Base-by-base conservation (phyloP, 2,797 vertebrate species). In the Tauraco hartlaubi region DNA sequence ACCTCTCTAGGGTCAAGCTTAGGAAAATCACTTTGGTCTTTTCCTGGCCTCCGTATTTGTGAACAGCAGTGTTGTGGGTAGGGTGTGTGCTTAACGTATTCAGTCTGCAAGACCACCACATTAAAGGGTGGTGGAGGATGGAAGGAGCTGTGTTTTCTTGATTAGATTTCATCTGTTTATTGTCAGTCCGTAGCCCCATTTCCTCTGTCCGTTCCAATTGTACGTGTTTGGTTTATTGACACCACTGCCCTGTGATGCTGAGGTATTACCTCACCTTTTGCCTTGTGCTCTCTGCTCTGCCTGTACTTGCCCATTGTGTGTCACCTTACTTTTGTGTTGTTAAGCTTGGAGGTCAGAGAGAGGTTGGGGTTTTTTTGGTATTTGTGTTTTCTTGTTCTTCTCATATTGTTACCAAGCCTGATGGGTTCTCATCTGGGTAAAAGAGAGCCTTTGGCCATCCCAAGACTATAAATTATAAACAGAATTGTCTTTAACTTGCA, bases 401-500 rank as follows among this genome's bases (percentile, higher is more conserved):
- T 54, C 3, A 1, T 48, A 19, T 48, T 69, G 43, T 90, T 92
- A 18, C 61, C 13, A 58, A 68, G 39, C 82, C n/a, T 75, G 49
- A 26, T 55, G 58, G 11, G 9, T 43, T 90, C 85, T 80, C 49
- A 56, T 75, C 46, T 52, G 28, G 37, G 15, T 55, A 29, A 55
- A n/a, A 69, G 62, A 84, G 44, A 12, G 55, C 71, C 41, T 77
- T 93, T 87, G 85, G 77, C 90, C 49, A 58, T 92, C 29, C 29
- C 29, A 25, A 6, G 51, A 28, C 67, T 76, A 9, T 77, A 96
- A 93, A 91, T 88, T 73, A 75, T 35, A 17, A 86, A 26, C 58
- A 72, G 84, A 92, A 84, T 73, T 81, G 66, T 81, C 67, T 92
- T 84, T 35, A 73, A 79, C 73, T 86, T 79, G 55, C 44, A 79